phyloP scores from a whole-genome alignment of 2,797 vertebrate species.

The Nasua narica region DNA sequence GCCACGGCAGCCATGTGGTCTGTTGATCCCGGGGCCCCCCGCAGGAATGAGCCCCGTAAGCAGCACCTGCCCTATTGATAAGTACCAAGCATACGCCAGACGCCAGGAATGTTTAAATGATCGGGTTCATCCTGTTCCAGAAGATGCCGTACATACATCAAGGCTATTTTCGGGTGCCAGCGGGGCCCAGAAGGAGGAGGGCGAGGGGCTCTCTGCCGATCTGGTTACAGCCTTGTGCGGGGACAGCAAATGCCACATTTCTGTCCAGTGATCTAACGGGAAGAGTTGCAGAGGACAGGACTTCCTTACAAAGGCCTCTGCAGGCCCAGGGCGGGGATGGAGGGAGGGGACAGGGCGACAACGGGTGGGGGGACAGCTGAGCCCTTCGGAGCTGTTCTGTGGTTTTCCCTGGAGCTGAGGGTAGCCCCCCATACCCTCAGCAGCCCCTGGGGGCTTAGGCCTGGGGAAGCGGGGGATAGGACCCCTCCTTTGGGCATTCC shows the following conservation, averaged over 20 bases:
- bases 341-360: not conserved
- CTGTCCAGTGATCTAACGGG: not conserved
- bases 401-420: not conserved
- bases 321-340: not conserved
- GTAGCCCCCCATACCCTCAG: not conserved
- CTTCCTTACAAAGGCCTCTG: not conserved
- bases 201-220: constrained; percentile 17
- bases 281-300: not conserved
- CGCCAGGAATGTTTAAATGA: not conserved
- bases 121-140: not conserved
- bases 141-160: not conserved
- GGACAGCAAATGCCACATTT: constrained; percentile 40
- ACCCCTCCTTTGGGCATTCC: not conserved
- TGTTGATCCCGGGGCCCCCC: not conserved
- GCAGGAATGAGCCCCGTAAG: not conserved
- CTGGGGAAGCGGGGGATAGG: not conserved
- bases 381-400: not conserved
- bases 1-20: not conserved
- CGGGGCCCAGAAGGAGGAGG: not conserved
- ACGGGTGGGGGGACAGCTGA: not conserved
- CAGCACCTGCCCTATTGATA: not conserved
- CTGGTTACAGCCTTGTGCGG: constrained; percentile 46
- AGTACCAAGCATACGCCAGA: not conserved
- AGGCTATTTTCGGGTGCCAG: constrained; percentile 42
- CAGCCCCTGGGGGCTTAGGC: not conserved